Percentiles rank a stretch among this genome's conserved stretches.
These are phyloP conservation scores for Helogale parvula DNA, from an alignment of 2,113 vertebrate genomes.

Conservation along the genomic window DNA sequence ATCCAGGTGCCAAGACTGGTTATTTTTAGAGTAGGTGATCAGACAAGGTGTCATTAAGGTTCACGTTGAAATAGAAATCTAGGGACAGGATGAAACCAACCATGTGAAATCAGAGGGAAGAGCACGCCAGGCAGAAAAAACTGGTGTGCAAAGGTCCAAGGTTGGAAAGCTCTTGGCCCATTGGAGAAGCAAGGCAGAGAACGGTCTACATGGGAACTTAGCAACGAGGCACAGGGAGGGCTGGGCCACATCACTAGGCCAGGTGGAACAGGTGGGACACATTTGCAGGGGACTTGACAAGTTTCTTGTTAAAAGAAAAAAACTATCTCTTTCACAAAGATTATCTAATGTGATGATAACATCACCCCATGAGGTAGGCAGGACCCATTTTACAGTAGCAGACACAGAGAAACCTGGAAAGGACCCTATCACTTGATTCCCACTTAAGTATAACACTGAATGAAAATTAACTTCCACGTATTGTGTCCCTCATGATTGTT, in stretches of 20 bases:
- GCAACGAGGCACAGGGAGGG: not conserved
- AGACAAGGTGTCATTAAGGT: not conserved
- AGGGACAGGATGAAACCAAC: not conserved
- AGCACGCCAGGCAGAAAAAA: not conserved
- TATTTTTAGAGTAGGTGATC: not conserved
- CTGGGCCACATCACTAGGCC: not conserved
- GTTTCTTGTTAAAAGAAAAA: not conserved
- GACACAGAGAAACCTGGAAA: not conserved
- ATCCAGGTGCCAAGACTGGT: accelerated
- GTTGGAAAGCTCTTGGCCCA: not conserved
- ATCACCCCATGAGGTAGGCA: not conserved
- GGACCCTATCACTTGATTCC: too few relatives aligned
- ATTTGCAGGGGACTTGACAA: not conserved
- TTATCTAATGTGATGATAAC: not conserved
- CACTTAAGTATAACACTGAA: not conserved
- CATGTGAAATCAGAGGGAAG: not conserved
- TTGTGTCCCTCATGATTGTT: not conserved
- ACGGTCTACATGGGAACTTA: accelerated
- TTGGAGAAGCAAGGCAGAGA: not conserved
- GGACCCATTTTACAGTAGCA: not conserved
- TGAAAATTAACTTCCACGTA: not conserved
- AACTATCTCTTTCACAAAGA: not conserved
- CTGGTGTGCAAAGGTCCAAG: not conserved
- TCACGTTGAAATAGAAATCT: not conserved
- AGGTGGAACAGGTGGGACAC: not conserved